Percentiles rank a stretch among this genome's conserved stretches.
These are phyloP conservation scores for Melitaea athalia DNA, from an alignment of 2,888 invertebrate genomes.

Conservation along the genomic window DNA sequence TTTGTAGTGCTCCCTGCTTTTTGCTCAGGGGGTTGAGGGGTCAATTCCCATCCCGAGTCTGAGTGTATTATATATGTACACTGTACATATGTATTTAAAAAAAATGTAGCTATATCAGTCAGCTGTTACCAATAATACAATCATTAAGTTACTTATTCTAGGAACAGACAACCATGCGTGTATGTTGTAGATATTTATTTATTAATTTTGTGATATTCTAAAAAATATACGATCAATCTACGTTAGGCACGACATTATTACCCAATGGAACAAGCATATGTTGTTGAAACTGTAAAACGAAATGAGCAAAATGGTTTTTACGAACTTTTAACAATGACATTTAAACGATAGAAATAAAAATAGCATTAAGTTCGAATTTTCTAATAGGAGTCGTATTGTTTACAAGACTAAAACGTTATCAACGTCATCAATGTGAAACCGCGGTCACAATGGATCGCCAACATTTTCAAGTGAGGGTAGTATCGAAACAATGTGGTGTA, in stretches of 20 bases:
- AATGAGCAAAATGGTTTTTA: background rate
- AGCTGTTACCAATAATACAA: no score
- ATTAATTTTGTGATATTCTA: no score
- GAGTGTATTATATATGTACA: no score
- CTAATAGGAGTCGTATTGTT: constrained; percentile 43
- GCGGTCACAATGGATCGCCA: constrained; percentile 52
- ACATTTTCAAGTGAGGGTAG: constrained; percentile 65
- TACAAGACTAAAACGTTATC: constrained; percentile 52
- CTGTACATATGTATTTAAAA: no score
- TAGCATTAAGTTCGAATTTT: constrained; percentile 24
- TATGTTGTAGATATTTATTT: no score
- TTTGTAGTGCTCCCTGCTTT: no score
- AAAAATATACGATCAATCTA: no score
- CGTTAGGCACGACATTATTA: background rate
- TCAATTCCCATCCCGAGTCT: no score
- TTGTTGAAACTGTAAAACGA: background rate
- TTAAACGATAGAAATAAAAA: background rate
- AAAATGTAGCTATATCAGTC: no score
- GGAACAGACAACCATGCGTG: no score
- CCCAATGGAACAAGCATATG: background rate
- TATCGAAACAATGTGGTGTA: constrained; percentile 55
- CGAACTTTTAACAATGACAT: background rate
- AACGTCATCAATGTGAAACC: constrained; percentile 78
- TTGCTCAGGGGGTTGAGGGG: no score
- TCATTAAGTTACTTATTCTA: no score